phyloP scores from a whole-genome alignment of 2,797 vertebrate species.

The Triplophysa yarkandensis region DNA sequence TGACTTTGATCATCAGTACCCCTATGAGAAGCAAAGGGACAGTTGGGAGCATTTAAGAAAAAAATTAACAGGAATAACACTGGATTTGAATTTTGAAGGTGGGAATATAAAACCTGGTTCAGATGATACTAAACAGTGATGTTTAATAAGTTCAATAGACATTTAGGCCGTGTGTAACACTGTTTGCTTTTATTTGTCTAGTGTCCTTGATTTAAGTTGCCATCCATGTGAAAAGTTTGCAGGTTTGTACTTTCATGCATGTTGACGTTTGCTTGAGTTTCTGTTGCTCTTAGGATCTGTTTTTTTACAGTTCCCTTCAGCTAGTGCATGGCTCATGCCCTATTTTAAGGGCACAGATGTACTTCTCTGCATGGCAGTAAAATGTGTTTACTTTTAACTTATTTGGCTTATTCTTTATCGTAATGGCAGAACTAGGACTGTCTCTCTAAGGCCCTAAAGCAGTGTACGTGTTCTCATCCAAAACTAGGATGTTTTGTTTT shows the following conservation, averaged over 20 bases:
- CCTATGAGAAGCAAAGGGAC: slow-evolving; percentile 9
- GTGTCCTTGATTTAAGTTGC: not conserved
- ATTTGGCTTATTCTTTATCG: slow-evolving; percentile 23
- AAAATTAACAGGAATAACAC: slow-evolving; percentile 13
- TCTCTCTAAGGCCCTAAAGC: slow-evolving; percentile 7
- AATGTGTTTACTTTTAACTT: slow-evolving; percentile 15
- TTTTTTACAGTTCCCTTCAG: slow-evolving; percentile 28
- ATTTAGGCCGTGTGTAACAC: not conserved
- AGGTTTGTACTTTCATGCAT: not conserved
- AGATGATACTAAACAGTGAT: slow-evolving; percentile 14
- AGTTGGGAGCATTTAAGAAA: slow-evolving; percentile 20
- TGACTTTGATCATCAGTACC: slow-evolving; percentile 22
- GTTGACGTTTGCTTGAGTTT: slow-evolving; percentile 41
- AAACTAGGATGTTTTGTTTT: slow-evolving; percentile 19
- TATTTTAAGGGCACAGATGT: slow-evolving; percentile 41
- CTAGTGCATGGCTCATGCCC: slow-evolving; percentile 23
- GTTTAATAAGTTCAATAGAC: not conserved
- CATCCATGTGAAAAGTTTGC: not conserved
- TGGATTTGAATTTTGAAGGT: slow-evolving; percentile 1
- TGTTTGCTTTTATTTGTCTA: not conserved
- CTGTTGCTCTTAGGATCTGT: slow-evolving; percentile 9
- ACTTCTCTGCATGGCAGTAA: slow-evolving; percentile 10
- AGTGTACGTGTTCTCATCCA: slow-evolving; percentile 7
- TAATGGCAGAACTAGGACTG: slow-evolving; percentile 18
- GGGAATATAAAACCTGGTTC: not conserved